These are phyloP conservation scores for Betta splendens DNA, from an alignment of 2,797 vertebrate genomes.

Conservation along the genomic window DNA sequence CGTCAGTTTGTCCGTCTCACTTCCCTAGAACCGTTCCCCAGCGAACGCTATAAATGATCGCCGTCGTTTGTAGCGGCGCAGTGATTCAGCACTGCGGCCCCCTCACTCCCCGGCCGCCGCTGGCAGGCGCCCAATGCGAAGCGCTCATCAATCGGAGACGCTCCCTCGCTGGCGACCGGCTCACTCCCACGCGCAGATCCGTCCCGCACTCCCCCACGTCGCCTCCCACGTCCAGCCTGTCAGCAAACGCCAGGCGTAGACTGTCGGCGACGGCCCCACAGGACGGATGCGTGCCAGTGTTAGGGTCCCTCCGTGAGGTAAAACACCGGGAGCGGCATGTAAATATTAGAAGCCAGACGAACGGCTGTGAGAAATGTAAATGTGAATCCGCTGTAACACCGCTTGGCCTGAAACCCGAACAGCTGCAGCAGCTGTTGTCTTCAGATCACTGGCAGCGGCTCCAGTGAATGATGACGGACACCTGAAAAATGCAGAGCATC, in stretches of 20 bases:
- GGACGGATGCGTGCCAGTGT: conserved; percentile 11
- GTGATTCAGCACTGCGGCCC: conserved; percentile 16
- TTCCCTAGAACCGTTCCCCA: conserved; percentile 17
- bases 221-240: conserved; percentile 19
- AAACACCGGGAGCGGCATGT: conserved; percentile 39
- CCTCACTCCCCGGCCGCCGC: conserved; percentile 14
- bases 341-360: conserved; percentile 30
- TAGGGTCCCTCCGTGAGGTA: conserved; percentile 18
- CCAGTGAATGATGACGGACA: no score
- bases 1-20: no score
- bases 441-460: neutral
- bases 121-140: conserved; percentile 46
- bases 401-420: conserved; percentile 3
- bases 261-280: conserved; percentile 23
- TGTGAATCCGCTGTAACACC: neutral
- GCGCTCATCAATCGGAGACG: conserved; percentile 37
- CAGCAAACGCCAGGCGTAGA: conserved; percentile 9
- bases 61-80: conserved; percentile 17
- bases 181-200: conserved; percentile 35
- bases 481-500: no score
- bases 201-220: conserved; percentile 21
- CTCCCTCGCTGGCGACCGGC: conserved; percentile 23
- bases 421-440: conserved; percentile 8
- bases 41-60: conserved; percentile 26
- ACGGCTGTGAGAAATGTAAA: conserved; percentile 45